Base-by-base conservation (phyloP, 2,113 vertebrate genomes). In the Poeciliopsis turrubarensis region DNA sequence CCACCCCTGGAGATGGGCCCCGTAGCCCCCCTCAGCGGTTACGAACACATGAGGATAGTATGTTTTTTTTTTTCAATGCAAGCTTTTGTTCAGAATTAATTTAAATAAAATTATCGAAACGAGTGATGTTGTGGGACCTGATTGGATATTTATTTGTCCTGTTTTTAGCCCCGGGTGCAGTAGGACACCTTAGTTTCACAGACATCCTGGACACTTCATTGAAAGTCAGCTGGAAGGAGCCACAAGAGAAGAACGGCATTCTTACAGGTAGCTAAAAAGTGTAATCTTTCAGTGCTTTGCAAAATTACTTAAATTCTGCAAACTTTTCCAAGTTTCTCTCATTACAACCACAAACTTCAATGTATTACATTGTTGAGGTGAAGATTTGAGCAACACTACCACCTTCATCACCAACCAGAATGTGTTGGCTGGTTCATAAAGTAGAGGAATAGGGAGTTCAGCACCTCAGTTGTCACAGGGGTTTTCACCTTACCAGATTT, bases 181-280 rank as follows among this genome's bases (percentile, higher is more conserved):
- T 99, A 84, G 97, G 97, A 82, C 96, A 98, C 86, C 95, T 99
- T 68, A 96, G 98, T 92, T 99, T 99, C 94, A 97, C 94, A 2
- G 97, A 99, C 81, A 97, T 99, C 93, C 90, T 99, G 94, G 98
- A 99, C 85, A 99, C 98, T 0, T 99, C 98, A 5, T 94, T 99
- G 81, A 98, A 98, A 91, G 98, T 99, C 90, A 99, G 97, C 95
- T 99, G 98, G 98, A 96, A 96, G 81, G 97, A 99, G 77, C 98
- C 98, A 0, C 92, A 95, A 4, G 98, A 98, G 93, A 99, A 96
- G 94, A 99, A 99, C 0, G 98, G 98, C 0, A 75, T 99, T 77
- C 95, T 99, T 87, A 97, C 97, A 60, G 98, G 97, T 99, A 75
- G 22, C 51, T 54, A 54, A 54, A 54, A 54, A 8, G 34, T 54